These are phyloP conservation scores for Carettochelys insculpta DNA, from an alignment of 2,113 vertebrate species.

Conservation along the genomic window DNA sequence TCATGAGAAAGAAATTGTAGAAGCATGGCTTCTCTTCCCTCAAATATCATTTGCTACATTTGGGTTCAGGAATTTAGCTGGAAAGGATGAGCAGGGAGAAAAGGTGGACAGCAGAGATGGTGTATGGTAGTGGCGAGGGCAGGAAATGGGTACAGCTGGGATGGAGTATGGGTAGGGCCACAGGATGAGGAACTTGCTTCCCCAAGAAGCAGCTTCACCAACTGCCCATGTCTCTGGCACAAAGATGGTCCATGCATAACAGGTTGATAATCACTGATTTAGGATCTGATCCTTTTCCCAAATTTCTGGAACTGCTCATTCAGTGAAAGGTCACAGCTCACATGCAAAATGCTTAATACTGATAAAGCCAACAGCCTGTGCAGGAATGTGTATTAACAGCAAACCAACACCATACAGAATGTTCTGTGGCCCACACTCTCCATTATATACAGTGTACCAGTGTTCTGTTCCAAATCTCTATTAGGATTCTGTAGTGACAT, in stretches of 20 bases:
- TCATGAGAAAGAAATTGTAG: no score
- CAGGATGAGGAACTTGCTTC: no score
- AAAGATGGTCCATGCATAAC: neutral
- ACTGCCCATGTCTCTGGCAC: no score
- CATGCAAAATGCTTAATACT: neutral
- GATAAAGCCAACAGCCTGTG: neutral
- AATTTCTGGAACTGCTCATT: neutral
- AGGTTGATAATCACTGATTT: neutral
- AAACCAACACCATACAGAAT: constrained; percentile 40
- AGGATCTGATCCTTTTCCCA: neutral
- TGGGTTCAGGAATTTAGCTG: no score
- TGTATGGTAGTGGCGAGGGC: no score
- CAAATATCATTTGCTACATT: no score
- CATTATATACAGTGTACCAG: neutral
- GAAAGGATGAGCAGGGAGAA: no score
- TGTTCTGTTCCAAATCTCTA: neutral
- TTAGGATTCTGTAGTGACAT: neutral
- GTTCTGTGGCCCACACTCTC: constrained; percentile 1
- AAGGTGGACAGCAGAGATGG: no score
- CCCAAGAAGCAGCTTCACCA: no score
- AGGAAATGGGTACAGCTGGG: no score
- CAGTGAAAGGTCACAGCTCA: constrained; percentile 7
- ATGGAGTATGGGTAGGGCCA: no score
- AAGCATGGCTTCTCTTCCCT: no score
- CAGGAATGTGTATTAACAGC: constrained; percentile 24